These are phyloP conservation scores for Tachyglossus aculeatus DNA, from an alignment of 2,797 vertebrate genomes.

Conservation along the genomic window DNA sequence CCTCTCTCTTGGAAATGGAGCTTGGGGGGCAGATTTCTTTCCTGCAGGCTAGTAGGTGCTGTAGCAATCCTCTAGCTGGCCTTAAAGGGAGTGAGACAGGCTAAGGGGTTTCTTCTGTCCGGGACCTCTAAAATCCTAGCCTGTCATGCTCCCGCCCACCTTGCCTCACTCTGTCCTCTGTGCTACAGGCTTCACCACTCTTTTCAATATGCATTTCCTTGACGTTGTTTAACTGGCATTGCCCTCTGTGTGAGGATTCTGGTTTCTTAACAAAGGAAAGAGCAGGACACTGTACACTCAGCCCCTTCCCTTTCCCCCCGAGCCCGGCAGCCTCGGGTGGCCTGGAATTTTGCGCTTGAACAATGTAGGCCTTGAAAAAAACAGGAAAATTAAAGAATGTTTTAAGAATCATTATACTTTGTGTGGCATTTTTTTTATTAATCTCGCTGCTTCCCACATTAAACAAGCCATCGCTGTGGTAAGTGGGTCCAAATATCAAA, in stretches of 20 bases:
- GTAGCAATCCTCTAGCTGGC: neutral
- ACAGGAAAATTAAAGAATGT: conserved; percentile 60
- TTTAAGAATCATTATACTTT: conserved; percentile 29
- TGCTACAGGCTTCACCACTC: neutral
- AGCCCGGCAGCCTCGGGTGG: neutral
- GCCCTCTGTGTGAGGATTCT: neutral
- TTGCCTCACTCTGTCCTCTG: neutral
- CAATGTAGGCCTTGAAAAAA: conserved; percentile 11
- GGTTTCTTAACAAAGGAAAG: neutral
- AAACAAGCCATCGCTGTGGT: too few species aligned
- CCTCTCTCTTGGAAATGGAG: neutral
- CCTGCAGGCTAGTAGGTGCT: neutral
- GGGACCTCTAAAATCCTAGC: neutral
- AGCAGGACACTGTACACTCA: neutral
- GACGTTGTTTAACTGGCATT: too few species aligned
- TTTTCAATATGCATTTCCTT: neutral
- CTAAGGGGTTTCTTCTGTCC: fast-evolving
- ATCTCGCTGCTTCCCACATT: too few species aligned
- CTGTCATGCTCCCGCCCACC: fast-evolving
- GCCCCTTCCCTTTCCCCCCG: too few species aligned
- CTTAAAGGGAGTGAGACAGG: neutral
- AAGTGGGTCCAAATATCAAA: neutral
- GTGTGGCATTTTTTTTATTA: neutral
- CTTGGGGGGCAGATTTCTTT: neutral
- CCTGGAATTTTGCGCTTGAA: neutral